These are phyloP conservation scores for Pseudomyrmex flavicornis DNA, from an alignment of 1,140 invertebrate genomes.

Conservation along the genomic window DNA sequence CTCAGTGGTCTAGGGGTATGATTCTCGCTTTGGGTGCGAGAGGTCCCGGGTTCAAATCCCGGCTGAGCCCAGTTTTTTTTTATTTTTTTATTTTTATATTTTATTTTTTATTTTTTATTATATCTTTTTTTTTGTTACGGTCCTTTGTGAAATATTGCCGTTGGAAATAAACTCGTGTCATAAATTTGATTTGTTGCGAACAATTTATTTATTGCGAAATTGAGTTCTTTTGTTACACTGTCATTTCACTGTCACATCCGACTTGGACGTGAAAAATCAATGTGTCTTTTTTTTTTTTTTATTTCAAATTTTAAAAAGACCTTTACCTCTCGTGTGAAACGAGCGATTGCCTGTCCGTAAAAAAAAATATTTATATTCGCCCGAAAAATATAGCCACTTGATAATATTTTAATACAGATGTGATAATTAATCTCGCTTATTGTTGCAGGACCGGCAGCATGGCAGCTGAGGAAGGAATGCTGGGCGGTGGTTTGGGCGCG, in stretches of 20 bases:
- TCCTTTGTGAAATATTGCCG: not conserved
- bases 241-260: not conserved
- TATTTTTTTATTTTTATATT: not conserved
- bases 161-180: not conserved
- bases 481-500: constrained; percentile 81
- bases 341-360: not conserved
- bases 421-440: constrained; percentile 58
- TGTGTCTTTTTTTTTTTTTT: too few relatives aligned
- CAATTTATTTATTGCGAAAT: not conserved
- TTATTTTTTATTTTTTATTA: not conserved
- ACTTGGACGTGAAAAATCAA: not conserved
- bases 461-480: constrained; percentile 81
- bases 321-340: not conserved
- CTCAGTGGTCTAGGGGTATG: constrained; percentile 76
- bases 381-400: not conserved
- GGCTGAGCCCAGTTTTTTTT: constrained; percentile 87
- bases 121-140: not conserved
- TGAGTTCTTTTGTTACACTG: too few relatives aligned
- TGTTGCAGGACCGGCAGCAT: constrained; percentile 85
- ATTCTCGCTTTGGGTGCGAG: constrained; percentile 91
- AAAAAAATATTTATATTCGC: not conserved
- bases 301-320: constrained; percentile 3
- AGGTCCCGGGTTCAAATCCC: constrained; percentile 96
- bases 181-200: not conserved
- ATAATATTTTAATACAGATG: constrained; percentile 19